Conservation (phyloP, 2,113 vertebrate genomes). For the Romanogobio albipinnatus region DNA sequence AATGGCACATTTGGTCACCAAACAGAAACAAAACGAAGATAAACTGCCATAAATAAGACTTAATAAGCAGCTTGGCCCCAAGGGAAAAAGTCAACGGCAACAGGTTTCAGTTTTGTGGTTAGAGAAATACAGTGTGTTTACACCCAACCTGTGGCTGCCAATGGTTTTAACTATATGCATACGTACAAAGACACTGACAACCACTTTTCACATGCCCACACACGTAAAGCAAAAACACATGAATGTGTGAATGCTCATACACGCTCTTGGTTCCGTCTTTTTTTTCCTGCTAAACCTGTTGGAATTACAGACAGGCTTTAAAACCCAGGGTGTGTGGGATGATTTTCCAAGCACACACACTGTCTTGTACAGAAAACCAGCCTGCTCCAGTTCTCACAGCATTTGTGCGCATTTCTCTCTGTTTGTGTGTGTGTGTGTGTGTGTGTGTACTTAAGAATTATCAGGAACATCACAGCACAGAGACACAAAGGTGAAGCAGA, state of each 20-base stretch:
- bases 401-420: constrained; percentile 60
- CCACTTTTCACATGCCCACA: constrained; percentile 51
- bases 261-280: constrained; percentile 63
- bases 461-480: constrained; percentile 23
- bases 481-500: constrained; percentile 31
- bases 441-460: constrained; percentile 20
- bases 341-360: constrained; percentile 74
- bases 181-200: constrained; percentile 44
- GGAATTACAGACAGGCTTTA: constrained; percentile 75
- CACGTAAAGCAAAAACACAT: constrained; percentile 45
- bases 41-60: neutral
- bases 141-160: constrained; percentile 65
- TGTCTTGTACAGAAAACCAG: constrained; percentile 72
- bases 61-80: constrained; percentile 25
- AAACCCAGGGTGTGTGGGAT: constrained; percentile 73
- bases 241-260: constrained; percentile 28
- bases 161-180: constrained; percentile 29
- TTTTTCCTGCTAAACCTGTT: constrained; percentile 80
- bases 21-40: neutral
- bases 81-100: constrained; percentile 30
- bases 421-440: constrained; percentile 50
- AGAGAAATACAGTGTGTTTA: constrained; percentile 61
- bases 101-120: constrained; percentile 58
- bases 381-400: constrained; percentile 74
- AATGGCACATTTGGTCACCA: neutral